These are phyloP conservation scores for Actinostola sp. DNA, from an alignment of 92 coral and sea anemone species.

Conservation along the genomic window DNA sequence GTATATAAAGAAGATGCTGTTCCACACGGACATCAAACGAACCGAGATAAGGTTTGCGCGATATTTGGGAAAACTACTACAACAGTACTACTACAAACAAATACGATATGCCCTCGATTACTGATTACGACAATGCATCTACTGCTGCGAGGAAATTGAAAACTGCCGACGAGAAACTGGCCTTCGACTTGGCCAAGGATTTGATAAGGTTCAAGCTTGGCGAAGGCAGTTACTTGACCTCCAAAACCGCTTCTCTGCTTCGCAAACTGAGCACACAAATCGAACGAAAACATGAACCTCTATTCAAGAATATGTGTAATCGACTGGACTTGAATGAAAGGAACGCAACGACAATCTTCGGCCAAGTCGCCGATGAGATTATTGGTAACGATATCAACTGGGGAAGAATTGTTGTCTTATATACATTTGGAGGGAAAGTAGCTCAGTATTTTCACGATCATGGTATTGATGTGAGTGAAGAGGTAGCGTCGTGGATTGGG, in stretches of 20 bases:
- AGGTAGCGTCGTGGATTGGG: constrained; percentile 71
- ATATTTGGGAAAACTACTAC: too few relatives aligned
- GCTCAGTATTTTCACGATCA: constrained; percentile 70
- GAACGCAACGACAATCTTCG: constrained; percentile 49
- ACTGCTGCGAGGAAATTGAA: constrained; percentile 40
- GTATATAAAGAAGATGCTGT: too few relatives aligned
- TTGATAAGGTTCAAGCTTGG: constrained; percentile 75
- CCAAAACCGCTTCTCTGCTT: constrained; percentile 61
- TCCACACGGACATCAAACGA: too few relatives aligned
- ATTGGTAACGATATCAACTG: constrained; percentile 83
- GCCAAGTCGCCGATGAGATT: constrained; percentile 77
- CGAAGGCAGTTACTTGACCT: constrained; percentile 39
- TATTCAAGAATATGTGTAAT: constrained; percentile 80
- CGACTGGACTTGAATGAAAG: constrained; percentile 59
- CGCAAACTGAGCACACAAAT: constrained; percentile 76
- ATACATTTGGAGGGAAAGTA: constrained; percentile 78
- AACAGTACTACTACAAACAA: too few relatives aligned
- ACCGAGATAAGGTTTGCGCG: too few relatives aligned
- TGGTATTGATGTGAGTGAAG: constrained; percentile 52
- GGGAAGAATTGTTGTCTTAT: constrained; percentile 90
- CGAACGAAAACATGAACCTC: constrained; percentile 76
- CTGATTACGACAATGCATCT: constrained; percentile 21
- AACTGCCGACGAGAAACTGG: constrained; percentile 40
- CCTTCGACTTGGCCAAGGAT: constrained; percentile 78
- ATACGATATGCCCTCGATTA: constrained; percentile 45